Evolutionary conservation across 2,113 vertebrate species (phyloP).

Genomic region (Triplophysa tibetana): DNA sequence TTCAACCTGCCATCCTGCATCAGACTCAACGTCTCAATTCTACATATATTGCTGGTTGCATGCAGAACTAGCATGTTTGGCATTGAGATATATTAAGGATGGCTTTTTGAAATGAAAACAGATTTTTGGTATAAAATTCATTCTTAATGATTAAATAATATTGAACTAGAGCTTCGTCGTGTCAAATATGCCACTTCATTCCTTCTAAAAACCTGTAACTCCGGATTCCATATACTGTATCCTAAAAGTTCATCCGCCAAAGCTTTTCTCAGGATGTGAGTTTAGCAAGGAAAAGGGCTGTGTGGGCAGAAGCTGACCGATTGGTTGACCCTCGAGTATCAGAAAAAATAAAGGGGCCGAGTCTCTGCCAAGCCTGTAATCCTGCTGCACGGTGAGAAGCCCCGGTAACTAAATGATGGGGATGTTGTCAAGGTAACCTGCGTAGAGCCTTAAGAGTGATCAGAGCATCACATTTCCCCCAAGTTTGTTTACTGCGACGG

Average conservation of each 20-base stretch:
- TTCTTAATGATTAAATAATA: neutral
- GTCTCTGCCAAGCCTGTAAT: neutral
- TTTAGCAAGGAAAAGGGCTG: neutral
- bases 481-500: neutral
- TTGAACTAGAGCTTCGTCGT: neutral
- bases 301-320: constrained; percentile 9
- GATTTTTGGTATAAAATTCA: neutral
- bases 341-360: neutral
- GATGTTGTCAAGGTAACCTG: constrained; percentile 21
- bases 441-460: neutral
- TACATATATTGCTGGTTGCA: constrained; percentile 5
- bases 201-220: neutral
- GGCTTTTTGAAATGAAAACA: neutral
- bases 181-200: neutral
- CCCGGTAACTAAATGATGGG: constrained; percentile 18
- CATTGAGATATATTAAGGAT: neutral
- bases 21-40: constrained; percentile 7
- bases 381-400: constrained; percentile 5
- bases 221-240: neutral
- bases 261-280: neutral
- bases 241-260: neutral
- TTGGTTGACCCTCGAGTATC: constrained; percentile 2
- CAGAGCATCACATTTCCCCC: neutral
- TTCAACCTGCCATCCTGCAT: neutral
- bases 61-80: neutral